These are phyloP conservation scores for Drosophila parabipectinata DNA, from an alignment of 1,140 invertebrate species.

Conservation along the genomic window DNA sequence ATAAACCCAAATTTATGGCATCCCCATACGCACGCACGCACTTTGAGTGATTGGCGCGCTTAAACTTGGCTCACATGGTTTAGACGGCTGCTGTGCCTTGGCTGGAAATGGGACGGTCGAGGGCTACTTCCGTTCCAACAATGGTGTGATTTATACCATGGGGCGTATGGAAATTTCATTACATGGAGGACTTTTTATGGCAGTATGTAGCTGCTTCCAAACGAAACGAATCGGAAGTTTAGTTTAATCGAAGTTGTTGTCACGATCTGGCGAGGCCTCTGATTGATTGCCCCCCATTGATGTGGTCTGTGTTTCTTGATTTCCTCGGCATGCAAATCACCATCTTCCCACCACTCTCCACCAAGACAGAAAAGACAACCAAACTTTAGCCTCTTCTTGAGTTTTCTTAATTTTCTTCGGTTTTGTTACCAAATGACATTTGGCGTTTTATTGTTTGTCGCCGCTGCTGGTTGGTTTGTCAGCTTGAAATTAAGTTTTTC, in stretches of 20 bases:
- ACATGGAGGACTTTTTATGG: constrained; percentile 56
- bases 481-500: constrained; percentile 36
- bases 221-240: constrained; percentile 61
- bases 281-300: constrained; percentile 75
- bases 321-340: constrained; percentile 56
- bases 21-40: constrained; percentile 39
- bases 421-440: constrained; percentile 62
- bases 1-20: constrained; percentile 73
- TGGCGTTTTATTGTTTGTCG: constrained; percentile 55
- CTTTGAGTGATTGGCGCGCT: constrained; percentile 59
- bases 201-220: constrained; percentile 2
- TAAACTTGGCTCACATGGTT: constrained; percentile 47
- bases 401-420: constrained; percentile 59
- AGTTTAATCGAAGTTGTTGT: constrained; percentile 78
- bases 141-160: constrained; percentile 75
- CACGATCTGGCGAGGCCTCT: constrained; percentile 58
- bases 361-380: not conserved
- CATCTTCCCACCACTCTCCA: not conserved
- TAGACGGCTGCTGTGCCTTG: constrained; percentile 3
- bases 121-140: constrained; percentile 72
- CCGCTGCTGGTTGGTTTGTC: constrained; percentile 32
- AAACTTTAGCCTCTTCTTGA: constrained; percentile 15
- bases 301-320: constrained; percentile 31
- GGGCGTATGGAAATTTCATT: constrained; percentile 67
- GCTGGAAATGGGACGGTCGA: constrained; percentile 37